Percentiles rank a stretch among this genome's conserved stretches.
These are phyloP conservation scores for Tortrix viridana DNA, from an alignment of 2,888 invertebrate genomes.

Conservation along the genomic window DNA sequence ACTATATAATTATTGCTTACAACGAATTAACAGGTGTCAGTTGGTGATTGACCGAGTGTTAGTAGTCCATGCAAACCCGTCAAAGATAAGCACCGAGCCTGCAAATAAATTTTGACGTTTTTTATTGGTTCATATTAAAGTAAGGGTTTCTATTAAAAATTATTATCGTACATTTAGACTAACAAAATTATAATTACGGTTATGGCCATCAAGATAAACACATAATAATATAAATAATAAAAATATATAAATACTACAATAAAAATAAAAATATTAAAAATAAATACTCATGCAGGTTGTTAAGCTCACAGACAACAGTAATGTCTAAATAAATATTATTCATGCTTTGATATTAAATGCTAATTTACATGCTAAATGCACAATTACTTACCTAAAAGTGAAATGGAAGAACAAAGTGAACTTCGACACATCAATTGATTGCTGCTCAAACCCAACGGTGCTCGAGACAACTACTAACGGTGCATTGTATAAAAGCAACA, in stretches of 20 bases:
- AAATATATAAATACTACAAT: neutral
- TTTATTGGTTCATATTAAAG: constrained; percentile 35
- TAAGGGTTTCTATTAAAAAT: neutral
- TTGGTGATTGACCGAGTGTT: constrained; percentile 48
- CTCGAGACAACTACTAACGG: constrained; percentile 12
- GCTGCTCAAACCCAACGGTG: constrained; percentile 3
- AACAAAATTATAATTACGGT: neutral
- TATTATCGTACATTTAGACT: too few relatives aligned
- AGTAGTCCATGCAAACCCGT: constrained; percentile 76
- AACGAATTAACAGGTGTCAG: constrained; percentile 38
- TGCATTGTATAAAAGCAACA: constrained; percentile 30
- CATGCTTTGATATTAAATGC: neutral
- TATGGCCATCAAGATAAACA: constrained; percentile 7
- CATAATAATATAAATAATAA: constrained; percentile 2
- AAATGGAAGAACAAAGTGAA: neutral
- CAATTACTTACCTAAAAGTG: neutral
- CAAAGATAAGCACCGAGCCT: constrained; percentile 81
- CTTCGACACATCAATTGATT: neutral
- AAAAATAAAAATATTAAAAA: too few relatives aligned
- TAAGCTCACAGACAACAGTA: constrained; percentile 5
- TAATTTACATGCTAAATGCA: neutral
- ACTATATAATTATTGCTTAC: constrained; percentile 35
- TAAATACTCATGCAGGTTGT: neutral
- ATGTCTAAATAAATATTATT: neutral
- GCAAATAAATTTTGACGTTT: constrained; percentile 64